These are phyloP conservation scores for Tricholauxania praeusta DNA, from an alignment of 2,888 invertebrate genomes.

Conservation along the genomic window DNA sequence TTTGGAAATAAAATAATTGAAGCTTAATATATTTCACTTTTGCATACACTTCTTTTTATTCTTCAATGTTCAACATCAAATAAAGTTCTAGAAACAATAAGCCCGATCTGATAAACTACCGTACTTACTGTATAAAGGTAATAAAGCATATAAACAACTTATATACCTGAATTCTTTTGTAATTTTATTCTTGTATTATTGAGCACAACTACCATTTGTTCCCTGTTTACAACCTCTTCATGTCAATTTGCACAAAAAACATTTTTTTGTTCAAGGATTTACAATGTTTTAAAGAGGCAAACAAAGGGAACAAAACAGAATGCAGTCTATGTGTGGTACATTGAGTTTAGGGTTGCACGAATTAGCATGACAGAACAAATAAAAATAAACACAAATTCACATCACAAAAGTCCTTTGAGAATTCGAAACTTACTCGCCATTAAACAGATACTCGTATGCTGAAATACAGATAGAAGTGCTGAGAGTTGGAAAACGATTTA, in stretches of 20 bases:
- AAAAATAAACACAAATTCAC: background rate
- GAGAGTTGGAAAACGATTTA: too few species aligned
- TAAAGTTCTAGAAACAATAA: background rate
- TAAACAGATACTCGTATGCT: too few species aligned
- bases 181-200: background rate
- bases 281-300: slow-evolving; percentile 5
- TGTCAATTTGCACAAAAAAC: slow-evolving; percentile 13
- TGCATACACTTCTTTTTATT: too few species aligned
- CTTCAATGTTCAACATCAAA: background rate
- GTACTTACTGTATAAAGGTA: background rate
- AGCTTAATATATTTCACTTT: too few species aligned
- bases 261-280: background rate
- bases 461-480: too few species aligned
- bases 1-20: too few species aligned
- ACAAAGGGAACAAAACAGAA: slow-evolving; percentile 1
- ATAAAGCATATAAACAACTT: background rate
- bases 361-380: background rate
- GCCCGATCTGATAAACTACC: slow-evolving; percentile 6
- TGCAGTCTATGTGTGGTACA: too few species aligned
- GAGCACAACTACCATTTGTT: background rate
- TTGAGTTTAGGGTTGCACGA: too few species aligned
- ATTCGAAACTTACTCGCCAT: too few species aligned
- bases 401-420: too few species aligned
- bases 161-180: slow-evolving; percentile 1
- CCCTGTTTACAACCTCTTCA: background rate